Evolutionary conservation across 2,888 invertebrate species (phyloP), one percentile per base, ranked within the genome.

Genomic region (Pemphredon lugubris): DNA sequence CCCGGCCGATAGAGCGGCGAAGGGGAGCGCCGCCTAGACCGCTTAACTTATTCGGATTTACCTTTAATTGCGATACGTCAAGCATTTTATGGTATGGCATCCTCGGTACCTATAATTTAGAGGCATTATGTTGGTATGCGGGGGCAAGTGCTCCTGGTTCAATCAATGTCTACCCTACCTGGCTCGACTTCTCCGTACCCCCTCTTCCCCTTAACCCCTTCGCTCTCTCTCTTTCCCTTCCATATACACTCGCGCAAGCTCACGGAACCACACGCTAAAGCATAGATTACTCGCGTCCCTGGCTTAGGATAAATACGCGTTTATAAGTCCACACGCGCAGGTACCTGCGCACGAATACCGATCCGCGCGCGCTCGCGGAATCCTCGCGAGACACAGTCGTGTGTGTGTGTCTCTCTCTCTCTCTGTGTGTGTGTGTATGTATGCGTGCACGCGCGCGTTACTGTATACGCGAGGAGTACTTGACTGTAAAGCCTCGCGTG

Each of bases 91-190:
- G 63, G 75, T 44, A 64, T 50, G 55, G 70, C 57, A 73, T 71
- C 72, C 68, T 57, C 74, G 61, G 66, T 72, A 77, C 71, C 80
- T 86, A 80, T 85, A 87, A 87, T 88, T 88, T 86, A 84, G 75
- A 59, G 73, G 80, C 72, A 87, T 87, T 87, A 87, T 73, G 72
- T 76, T 81, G 86, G 86, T 84, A 86, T 85, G 84, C 82, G 64
- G 77, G 82, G 79, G 80, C 85, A 83, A 86, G 79, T 86, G 86
- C 85, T 86, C 84, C 82, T 73, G 83, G 83, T 86, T 84, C 86
- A 84, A 88, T 87, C 86, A 85, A 85, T 83, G 86, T 85, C 83
- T 76, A 76, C 70, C 30, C 55, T 39, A 32, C 57, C 67, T 70
- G 71, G 39, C 75, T 65, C 64, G 37, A 55, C 60, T 72, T 50